Conservation (phyloP, 2,797 vertebrate genomes). For the Propithecus deckenii region DNA sequence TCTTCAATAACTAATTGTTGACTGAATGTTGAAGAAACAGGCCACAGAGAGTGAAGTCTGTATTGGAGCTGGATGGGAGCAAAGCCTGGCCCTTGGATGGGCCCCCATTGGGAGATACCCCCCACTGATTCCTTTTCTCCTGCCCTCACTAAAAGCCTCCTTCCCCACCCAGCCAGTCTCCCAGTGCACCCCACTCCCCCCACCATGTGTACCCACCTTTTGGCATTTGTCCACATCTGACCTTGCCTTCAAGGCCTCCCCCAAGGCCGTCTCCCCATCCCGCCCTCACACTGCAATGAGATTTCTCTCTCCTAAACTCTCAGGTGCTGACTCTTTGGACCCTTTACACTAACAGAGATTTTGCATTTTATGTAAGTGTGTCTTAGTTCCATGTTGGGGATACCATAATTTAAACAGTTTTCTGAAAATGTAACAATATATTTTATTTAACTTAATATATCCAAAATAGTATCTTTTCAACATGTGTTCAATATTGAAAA, state of each 20-base stretch:
- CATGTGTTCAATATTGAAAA: background rate
- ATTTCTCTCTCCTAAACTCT: background rate
- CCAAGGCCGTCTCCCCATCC: background rate
- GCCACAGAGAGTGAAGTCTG: background rate
- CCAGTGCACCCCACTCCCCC: too few relatives aligned
- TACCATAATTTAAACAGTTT: background rate
- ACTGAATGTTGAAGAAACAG: background rate
- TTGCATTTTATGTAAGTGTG: background rate
- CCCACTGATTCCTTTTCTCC: background rate
- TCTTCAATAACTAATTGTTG: background rate
- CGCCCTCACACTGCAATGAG: background rate
- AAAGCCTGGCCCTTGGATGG: background rate
- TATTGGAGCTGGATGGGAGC: background rate
- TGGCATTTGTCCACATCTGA: background rate
- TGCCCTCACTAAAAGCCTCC: background rate
- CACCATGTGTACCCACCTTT: rapidly evolving
- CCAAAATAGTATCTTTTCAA: background rate
- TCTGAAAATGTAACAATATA: background rate
- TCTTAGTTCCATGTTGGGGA: background rate
- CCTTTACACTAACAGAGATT: background rate
- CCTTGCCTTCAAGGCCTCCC: background rate
- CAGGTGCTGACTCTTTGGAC: background rate
- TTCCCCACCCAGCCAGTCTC: background rate
- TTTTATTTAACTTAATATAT: background rate
- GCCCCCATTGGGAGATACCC: background rate